Evolutionary conservation across 2,888 invertebrate genomes (phyloP).

Genomic region (Hydropsyche betteni): DNA sequence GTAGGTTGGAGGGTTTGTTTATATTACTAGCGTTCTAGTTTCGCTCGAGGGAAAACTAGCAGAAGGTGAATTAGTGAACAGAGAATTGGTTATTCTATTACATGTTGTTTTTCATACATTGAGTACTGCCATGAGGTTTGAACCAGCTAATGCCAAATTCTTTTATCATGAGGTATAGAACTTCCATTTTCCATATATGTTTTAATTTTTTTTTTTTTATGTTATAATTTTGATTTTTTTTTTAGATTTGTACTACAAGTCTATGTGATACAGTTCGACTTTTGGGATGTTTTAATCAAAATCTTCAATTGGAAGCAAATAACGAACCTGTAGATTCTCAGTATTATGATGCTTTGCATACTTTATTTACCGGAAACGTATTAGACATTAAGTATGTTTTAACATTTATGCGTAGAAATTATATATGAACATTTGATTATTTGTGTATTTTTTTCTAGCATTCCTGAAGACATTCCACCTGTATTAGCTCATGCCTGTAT

Average conservation of each 20-base stretch:
- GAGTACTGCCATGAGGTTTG: slow-evolving; percentile 97
- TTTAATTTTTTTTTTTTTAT: slow-evolving; percentile 17
- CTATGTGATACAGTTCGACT: slow-evolving; percentile 91
- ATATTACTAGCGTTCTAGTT: slow-evolving; percentile 93
- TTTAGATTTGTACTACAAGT: slow-evolving; percentile 89
- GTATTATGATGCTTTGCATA: slow-evolving; percentile 71
- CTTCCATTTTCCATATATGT: slow-evolving; percentile 42
- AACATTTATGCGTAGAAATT: slow-evolving; percentile 18
- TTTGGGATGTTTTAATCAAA: slow-evolving; percentile 85
- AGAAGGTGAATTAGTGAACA: slow-evolving; percentile 59
- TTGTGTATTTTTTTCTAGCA: slow-evolving; percentile 59
- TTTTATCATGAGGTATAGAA: slow-evolving; percentile 87
- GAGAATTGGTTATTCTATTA: slow-evolving; percentile 79
- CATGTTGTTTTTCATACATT: slow-evolving; percentile 93
- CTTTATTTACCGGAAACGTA: slow-evolving; percentile 80
- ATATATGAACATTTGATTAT: slow-evolving; percentile 14
- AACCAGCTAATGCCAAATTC: slow-evolving; percentile 98
- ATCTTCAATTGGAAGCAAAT: slow-evolving; percentile 62
- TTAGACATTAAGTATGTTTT: slow-evolving; percentile 71
- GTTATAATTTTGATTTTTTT: slow-evolving; percentile 45
- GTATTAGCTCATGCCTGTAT: slow-evolving; percentile 85
- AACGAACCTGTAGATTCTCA: slow-evolving; percentile 61
- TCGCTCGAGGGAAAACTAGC: slow-evolving; percentile 86
- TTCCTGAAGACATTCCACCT: slow-evolving; percentile 78
- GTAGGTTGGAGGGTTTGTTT: slow-evolving; percentile 93